Base-by-base conservation (phyloP, 2,797 vertebrate genomes). In the Microctenopoma lineatum region DNA sequence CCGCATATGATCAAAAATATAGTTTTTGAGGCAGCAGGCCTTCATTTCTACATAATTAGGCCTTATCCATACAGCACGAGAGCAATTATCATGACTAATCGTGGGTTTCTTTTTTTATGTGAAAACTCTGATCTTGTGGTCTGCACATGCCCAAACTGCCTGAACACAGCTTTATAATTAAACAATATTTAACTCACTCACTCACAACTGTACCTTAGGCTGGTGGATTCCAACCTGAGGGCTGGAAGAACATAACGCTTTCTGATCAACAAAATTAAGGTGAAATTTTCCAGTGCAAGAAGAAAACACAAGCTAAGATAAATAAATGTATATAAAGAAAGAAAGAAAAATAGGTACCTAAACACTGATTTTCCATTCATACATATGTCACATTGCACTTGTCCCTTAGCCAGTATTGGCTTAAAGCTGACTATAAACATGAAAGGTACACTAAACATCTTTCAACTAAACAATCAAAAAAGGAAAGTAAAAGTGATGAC, bases 121-220 rank as follows among this genome's bases (percentile, higher is more conserved):
- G 68, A 48, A 56, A 66, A 65, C 1, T 60, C 27, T 70, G 54
- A 61, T 34, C 18, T 18, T 15, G 41, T 42, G 14, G 42, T 45
- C 16, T 16, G 42, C 2, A 45, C 16, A n/a, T 15, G 2, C 50
- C 27, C 27, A 34, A 12, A 36, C 15, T 44, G 8, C 39, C 26
- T 44, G 13, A 29, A 18, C 15, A 5, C 12, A 47, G 32, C 50
- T 72, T 64, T 74, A 66, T 70, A 27, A 66, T 66, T 39, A 62
- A 54, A 44, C 27, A 25, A 10, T 15, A 57, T 57, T 56, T 39
- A 44, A 29, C 16, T 68, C 52, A 77, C 59, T 16, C 50, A 26
- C 29, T 32, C 29, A 32, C 29, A 53, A 50, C 47, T 11, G 13
- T 1, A 56, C 18, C 45, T 62, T 41, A 9, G 14, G 5, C 15